Evolutionary conservation across 2,113 vertebrate genomes (phyloP), one percentile per base, ranked within the genome.

Genomic region (Tachycineta bicolor): DNA sequence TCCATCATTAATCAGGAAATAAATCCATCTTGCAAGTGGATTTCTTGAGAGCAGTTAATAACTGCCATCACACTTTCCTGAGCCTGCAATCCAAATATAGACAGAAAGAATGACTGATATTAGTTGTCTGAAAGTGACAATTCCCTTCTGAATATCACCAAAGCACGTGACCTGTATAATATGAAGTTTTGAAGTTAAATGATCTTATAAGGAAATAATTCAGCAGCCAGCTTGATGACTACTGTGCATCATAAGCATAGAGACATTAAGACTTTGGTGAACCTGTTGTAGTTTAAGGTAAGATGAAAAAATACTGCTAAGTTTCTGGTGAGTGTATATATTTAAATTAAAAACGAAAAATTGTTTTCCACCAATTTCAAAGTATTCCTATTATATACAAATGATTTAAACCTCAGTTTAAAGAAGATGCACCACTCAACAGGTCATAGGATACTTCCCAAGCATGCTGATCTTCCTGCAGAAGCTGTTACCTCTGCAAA

Each of bases 1-100:
- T 97, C 95, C 96, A 97, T 98, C 97, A 98, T 98, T 98, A 98
- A 98, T 98, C 97, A 98, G 96, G 93, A 97, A 98, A 97, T 97
- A 98, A 98, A 98, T 97, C 97, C 96, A 96, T 97, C 96, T 97
- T 95, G 92, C 84, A 96, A 98, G 96, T 97, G 93, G 96, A 97
- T 97, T 98, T 97, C 97, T 96, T 96, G 97, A 98, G 97, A 98
- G 97, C 95, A 97, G 97, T 97, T 98, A 98, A 98, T 98, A 97
- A 98, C 96, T 97, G 97, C 97, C 97, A 98, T 98, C 97, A 97
- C 96, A 97, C 95, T 97, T 98, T 94, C 86, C 93, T 96, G 95
- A 97, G 97, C 95, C 95, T 94, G 94, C 91, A 98, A 97, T 97
- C 97, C 97, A 98, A 98, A 98, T 97, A 97, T 96, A 98, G 98